Evolutionary conservation across 2,888 invertebrate species (phyloP).

Genomic region (Dolichomitus sp.): DNA sequence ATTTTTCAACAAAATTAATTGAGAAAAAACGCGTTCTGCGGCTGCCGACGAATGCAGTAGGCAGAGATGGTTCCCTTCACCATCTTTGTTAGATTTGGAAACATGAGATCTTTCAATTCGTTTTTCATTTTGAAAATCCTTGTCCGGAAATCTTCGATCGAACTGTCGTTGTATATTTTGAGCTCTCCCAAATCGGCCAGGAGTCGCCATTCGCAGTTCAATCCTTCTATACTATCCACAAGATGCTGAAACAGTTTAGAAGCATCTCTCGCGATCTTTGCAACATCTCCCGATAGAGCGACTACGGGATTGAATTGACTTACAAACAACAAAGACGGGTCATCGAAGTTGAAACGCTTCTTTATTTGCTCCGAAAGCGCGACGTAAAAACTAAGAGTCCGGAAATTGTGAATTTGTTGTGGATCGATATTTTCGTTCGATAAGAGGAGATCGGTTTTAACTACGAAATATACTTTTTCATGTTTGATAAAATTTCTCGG

Average conservation of each 20-base stretch:
- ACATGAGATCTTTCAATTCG: too few relatives aligned
- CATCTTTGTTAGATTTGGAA: too few relatives aligned
- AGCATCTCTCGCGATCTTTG: constrained; percentile 40
- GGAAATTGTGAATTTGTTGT: constrained; percentile 42
- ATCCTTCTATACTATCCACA: constrained; percentile 30
- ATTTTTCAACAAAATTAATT: too few relatives aligned
- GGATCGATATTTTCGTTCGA: constrained; percentile 43
- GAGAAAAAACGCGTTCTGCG: too few relatives aligned
- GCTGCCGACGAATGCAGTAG: too few relatives aligned
- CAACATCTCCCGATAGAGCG: constrained; percentile 33
- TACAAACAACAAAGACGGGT: constrained; percentile 26
- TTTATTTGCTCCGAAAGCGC: constrained; percentile 47
- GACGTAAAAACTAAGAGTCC: constrained; percentile 48
- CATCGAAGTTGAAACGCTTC: constrained; percentile 45
- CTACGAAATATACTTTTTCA: constrained; percentile 45
- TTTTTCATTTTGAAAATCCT: too few relatives aligned
- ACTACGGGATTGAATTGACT: constrained; percentile 47
- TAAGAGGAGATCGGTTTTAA: constrained; percentile 33
- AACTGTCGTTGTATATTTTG: not conserved
- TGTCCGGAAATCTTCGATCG: not conserved
- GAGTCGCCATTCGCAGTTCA: constrained; percentile 49
- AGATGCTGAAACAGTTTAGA: constrained; percentile 39
- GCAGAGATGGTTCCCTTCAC: too few relatives aligned
- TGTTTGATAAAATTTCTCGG: constrained; percentile 38
- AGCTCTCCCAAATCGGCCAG: constrained; percentile 41